A percentile compares a stretch with the other conserved stretches of the same genome.
phyloP scores from a whole-genome alignment of 2,113 vertebrate species.

The Struthidea cinerea region DNA sequence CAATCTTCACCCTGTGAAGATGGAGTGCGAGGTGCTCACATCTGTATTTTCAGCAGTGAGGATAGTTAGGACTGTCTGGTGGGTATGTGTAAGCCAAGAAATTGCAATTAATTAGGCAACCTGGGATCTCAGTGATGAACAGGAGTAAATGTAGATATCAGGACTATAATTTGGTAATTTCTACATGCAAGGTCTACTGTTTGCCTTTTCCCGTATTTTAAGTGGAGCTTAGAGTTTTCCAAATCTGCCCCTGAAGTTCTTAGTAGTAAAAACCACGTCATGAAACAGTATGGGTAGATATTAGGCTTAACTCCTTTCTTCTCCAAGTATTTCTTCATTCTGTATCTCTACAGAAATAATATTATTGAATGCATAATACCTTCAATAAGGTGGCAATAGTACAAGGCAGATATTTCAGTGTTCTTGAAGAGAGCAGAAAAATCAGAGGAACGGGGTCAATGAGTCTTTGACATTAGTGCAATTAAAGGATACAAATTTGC shows the following conservation, averaged over 20 bases:
- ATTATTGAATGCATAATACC: background rate
- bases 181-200: background rate
- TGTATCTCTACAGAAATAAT: background rate
- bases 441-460: background rate
- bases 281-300: background rate
- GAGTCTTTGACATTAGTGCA: background rate
- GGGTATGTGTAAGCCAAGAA: background rate
- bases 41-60: background rate
- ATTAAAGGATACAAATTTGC: background rate
- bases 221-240: background rate
- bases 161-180: background rate
- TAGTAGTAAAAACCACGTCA: background rate
- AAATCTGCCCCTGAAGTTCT: background rate
- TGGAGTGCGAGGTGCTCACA: background rate
- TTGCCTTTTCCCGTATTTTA: background rate
- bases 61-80: background rate
- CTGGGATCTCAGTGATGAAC: background rate
- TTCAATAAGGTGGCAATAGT: background rate
- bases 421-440: background rate
- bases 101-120: background rate
- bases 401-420: background rate
- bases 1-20: fast-evolving
- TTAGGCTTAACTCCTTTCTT: background rate
- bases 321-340: background rate
- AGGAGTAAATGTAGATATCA: background rate